These are phyloP conservation scores for Leuciscus waleckii DNA, from an alignment of 2,797 vertebrate species.

Conservation along the genomic window DNA sequence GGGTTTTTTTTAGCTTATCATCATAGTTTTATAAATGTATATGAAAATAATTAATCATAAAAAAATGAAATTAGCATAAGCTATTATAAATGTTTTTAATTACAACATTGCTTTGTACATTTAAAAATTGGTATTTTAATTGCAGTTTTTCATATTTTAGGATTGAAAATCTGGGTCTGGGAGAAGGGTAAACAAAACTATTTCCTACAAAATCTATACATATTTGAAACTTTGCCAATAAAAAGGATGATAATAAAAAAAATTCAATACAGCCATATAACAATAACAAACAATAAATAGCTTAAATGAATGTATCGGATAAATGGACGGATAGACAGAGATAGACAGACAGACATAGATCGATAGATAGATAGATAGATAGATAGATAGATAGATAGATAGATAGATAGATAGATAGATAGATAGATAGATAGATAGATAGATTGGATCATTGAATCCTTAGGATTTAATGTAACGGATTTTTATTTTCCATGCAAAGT, in stretches of 20 bases:
- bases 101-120: not conserved
- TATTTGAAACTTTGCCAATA: not conserved
- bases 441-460: not conserved
- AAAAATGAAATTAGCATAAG: not conserved
- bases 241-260: not conserved
- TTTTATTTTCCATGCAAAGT: too few relatives aligned
- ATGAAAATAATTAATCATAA: not conserved
- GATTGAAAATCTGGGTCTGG: not conserved
- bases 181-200: too few relatives aligned
- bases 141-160: not conserved
- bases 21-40: not conserved
- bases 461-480: too few relatives aligned
- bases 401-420: not conserved
- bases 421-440: not conserved
- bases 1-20: not conserved
- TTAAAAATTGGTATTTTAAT: not conserved
- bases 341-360: too few relatives aligned
- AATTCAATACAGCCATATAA: not conserved
- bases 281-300: not conserved
- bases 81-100: not conserved
- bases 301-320: too few relatives aligned
- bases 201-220: too few relatives aligned
- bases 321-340: not conserved
- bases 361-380: accelerated
- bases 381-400: accelerated